These are phyloP conservation scores for Trachelipus rathkii DNA, from an alignment of 1,140 invertebrate genomes.

Conservation along the genomic window DNA sequence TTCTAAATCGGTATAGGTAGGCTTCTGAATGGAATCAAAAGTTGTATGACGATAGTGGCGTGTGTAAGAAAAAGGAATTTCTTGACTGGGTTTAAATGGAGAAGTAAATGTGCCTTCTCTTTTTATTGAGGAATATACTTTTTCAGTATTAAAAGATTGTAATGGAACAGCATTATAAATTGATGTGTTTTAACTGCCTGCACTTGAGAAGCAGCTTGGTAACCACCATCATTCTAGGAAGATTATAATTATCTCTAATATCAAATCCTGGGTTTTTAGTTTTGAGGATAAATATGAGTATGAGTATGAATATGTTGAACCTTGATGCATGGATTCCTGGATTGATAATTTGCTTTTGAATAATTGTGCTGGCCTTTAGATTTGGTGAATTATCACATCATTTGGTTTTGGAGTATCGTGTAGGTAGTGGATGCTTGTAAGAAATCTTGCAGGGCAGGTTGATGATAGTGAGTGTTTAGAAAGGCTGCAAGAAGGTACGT, in stretches of 20 bases:
- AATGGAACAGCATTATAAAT: not conserved
- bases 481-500: not conserved
- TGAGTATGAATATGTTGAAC: constrained; percentile 28
- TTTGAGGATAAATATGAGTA: constrained; percentile 22
- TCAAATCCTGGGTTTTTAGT: not conserved
- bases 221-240: not conserved
- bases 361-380: constrained; percentile 7
- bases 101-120: not conserved
- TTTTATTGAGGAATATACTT: not conserved
- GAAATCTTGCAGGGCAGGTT: not conserved
- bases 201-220: not conserved
- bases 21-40: no score
- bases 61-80: not conserved
- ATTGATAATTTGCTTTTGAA: constrained; percentile 11
- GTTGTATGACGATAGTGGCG: no score
- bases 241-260: not conserved
- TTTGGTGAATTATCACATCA: not conserved
- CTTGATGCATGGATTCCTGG: constrained; percentile 14
- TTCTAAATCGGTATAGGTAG: no score
- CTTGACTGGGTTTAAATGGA: not conserved
- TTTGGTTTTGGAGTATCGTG: not conserved
- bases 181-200: not conserved
- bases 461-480: constrained; percentile 19
- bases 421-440: not conserved
- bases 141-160: not conserved